A percentile compares a stretch with the other conserved stretches of the same genome.
phyloP scores from a whole-genome alignment of 2,888 invertebrate genomes.

The Hirtodrosophila confusa region DNA sequence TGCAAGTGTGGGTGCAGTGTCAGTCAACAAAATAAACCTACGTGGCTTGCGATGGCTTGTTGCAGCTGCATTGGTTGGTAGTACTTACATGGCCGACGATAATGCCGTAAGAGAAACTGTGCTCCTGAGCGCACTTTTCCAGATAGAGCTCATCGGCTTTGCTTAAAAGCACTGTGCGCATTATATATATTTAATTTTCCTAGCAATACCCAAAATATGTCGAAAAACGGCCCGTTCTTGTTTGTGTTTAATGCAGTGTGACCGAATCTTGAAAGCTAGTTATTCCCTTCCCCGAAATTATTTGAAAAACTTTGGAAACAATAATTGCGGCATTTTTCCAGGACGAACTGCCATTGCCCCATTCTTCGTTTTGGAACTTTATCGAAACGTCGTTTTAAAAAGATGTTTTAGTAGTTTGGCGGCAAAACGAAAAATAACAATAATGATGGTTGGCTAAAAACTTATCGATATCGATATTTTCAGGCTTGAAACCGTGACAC shows the following conservation, averaged over 20 bases:
- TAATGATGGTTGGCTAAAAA: constrained; percentile 20
- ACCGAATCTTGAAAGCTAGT: too few species aligned
- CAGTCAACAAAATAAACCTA: constrained; percentile 51
- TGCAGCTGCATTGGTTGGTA: constrained; percentile 1
- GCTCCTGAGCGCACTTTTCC: constrained; percentile 87
- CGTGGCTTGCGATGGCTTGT: constrained; percentile 41
- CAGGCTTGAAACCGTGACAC: neutral
- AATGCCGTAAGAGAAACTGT: constrained; percentile 89
- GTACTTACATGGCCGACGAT: constrained; percentile 90
- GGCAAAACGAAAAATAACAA: too few species aligned
- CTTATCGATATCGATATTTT: constrained; percentile 12
- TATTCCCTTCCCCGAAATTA: too few species aligned
- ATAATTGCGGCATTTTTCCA: too few species aligned
- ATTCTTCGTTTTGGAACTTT: too few species aligned
- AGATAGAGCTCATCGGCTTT: constrained; percentile 89
- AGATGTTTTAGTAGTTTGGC: too few species aligned
- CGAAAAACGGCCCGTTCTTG: too few species aligned
- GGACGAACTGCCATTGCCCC: too few species aligned
- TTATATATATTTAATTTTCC: constrained; percentile 49
- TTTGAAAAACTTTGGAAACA: too few species aligned
- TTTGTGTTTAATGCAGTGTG: too few species aligned
- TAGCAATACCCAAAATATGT: constrained; percentile 18
- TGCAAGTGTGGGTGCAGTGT: constrained; percentile 38
- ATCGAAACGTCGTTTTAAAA: too few species aligned
- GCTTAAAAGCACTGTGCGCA: constrained; percentile 89